Evolutionary conservation across 2,888 invertebrate genomes (phyloP).

Genomic region (Eugnorisma glareosa): DNA sequence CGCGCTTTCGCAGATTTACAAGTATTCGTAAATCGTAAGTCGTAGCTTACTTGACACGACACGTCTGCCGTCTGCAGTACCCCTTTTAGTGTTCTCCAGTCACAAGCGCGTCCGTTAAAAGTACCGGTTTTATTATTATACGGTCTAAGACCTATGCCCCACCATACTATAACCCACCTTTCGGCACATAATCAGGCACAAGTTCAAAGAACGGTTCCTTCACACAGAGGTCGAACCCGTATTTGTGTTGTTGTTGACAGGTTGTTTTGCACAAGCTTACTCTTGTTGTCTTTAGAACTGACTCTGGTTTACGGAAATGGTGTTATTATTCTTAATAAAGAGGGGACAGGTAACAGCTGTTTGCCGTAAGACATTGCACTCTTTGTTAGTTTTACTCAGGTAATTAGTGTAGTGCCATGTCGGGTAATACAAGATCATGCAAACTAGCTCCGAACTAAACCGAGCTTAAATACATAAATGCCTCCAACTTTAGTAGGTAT

Average conservation of each 20-base stretch:
- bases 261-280: not conserved
- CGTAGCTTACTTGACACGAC: not conserved
- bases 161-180: too few species aligned
- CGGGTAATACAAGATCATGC: not conserved
- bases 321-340: not conserved
- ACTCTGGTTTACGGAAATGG: not conserved
- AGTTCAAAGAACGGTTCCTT: not conserved
- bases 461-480: too few species aligned
- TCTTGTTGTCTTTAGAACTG: not conserved
- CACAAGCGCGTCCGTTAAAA: too few species aligned
- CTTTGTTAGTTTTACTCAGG: not conserved
- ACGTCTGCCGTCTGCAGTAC: not conserved
- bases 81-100: not conserved
- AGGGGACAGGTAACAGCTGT: not conserved
- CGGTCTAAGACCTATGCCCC: not conserved
- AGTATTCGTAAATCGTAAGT: not conserved
- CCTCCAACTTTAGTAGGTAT: too few species aligned
- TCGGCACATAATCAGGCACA: not conserved
- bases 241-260: constrained; percentile 4
- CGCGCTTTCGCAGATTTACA: not conserved
- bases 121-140: not conserved
- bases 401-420: not conserved
- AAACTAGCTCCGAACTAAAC: not conserved
- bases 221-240: not conserved
- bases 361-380: not conserved